phyloP scores from a whole-genome alignment of 2,888 invertebrate genomes.

The Noctua janthina region DNA sequence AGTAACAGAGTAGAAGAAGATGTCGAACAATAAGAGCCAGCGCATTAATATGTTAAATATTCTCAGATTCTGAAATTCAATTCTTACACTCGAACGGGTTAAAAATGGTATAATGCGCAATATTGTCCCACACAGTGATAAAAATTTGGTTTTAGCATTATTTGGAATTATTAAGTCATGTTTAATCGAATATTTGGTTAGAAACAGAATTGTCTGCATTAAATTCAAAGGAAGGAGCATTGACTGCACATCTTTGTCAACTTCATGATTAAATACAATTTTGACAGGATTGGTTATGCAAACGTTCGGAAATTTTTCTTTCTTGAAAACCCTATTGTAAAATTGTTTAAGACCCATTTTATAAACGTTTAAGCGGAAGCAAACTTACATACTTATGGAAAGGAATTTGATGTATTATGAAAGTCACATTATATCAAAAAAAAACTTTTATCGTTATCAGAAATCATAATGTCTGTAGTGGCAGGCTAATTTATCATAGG shows the following conservation, averaged over 20 bases:
- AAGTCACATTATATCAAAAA: background rate
- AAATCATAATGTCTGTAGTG: background rate
- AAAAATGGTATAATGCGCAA: background rate
- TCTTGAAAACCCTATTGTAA: background rate
- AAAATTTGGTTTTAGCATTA: background rate
- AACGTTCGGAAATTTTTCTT: background rate
- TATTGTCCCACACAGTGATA: constrained; percentile 11
- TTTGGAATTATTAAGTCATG: constrained; percentile 4
- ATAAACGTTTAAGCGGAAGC: background rate
- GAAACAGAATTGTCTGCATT: background rate
- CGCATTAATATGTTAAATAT: background rate
- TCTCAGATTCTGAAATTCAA: fast-evolving
- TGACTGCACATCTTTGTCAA: constrained; percentile 10
- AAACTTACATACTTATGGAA: background rate
- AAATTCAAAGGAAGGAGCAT: constrained; percentile 9
- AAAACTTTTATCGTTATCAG: background rate
- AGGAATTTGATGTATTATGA: too few species aligned
- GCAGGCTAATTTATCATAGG: background rate
- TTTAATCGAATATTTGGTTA: constrained; percentile 15
- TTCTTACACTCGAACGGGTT: background rate
- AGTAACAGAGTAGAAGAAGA: background rate
- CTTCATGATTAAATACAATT: background rate
- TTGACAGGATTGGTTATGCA: background rate
- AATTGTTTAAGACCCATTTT: constrained; percentile 2
- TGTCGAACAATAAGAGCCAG: background rate